phyloP scores from a whole-genome alignment of 2,888 invertebrate species.

The Diadegma fenestrale region DNA sequence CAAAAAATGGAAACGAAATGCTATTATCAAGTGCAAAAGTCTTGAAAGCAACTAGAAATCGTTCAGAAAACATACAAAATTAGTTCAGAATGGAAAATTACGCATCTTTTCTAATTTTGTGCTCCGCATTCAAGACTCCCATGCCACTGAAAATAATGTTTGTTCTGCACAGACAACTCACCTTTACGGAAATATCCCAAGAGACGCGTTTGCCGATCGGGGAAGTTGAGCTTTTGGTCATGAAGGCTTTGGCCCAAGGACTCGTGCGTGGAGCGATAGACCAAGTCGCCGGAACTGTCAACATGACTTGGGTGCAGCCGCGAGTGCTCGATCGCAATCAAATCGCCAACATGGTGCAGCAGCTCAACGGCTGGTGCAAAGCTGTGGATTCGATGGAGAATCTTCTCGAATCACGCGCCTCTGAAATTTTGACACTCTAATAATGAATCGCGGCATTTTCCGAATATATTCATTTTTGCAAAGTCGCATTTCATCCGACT shows the following conservation, averaged over 20 bases:
- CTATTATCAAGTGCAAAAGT: too few species aligned
- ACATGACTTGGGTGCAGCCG: constrained; percentile 95
- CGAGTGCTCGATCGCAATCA: constrained; percentile 90
- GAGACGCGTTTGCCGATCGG: constrained; percentile 93
- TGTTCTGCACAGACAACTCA: constrained; percentile 87
- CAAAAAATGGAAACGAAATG: too few species aligned
- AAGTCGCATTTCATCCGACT: constrained; percentile 39
- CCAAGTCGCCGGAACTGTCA: constrained; percentile 92
- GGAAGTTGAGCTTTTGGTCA: constrained; percentile 97
- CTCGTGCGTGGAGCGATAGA: constrained; percentile 98
- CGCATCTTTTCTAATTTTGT: neutral
- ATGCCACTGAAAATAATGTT: constrained; percentile 10
- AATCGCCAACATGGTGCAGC: constrained; percentile 90
- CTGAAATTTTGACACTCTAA: constrained; percentile 91
- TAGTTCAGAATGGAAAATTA: neutral
- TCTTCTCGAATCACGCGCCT: constrained; percentile 90
- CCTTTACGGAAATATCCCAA: constrained; percentile 95
- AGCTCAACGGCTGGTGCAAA: constrained; percentile 90
- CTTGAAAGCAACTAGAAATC: neutral
- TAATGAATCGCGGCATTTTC: constrained; percentile 38
- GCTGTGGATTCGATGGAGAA: constrained; percentile 91
- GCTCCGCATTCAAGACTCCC: constrained; percentile 24
- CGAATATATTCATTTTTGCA: constrained; percentile 19
- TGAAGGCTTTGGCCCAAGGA: constrained; percentile 98
- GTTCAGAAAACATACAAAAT: neutral